Base-by-base conservation (phyloP, 2,797 vertebrate genomes). In the Tarsius wallacei region DNA sequence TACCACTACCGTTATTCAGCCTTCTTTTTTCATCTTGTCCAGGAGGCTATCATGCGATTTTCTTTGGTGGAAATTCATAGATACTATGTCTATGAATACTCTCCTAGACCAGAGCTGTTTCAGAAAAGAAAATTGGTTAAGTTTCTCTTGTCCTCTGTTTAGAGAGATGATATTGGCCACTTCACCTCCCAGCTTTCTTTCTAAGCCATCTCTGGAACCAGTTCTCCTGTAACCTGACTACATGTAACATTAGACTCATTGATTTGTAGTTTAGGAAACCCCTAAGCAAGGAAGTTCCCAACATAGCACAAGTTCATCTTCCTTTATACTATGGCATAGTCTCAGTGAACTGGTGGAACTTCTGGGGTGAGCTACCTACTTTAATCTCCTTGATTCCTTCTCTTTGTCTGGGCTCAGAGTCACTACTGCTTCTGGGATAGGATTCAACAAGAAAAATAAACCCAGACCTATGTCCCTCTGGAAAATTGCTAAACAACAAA, bases 91-190 rank as follows among this genome's bases (percentile, higher is more conserved):
- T 64, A 11, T 28, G 53, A 21, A 24, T 82, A 5, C 13, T 87
- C 24, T 91, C 12, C 66, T 59, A 8, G 7, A 31, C 66, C 47
- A 28, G 51, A 47, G 24, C 14, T 51, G 16, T 91, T 91, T 71
- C 36, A 85, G 87, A 81, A 85, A 89, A 74, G 53, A 28, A 95
- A 93, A 53, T 49, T 66, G 4, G n/a, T 66, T 28, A 78, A 64
- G 13, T 74, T 93, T 95, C 49, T 49, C 66, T 82, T 73, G 11
- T 61, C 14, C 55, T 83, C 11, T 81, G 59, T 87, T 86, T 57
- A 78, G 57, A 83, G 57, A 92, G n/a, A 64, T 86, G 59, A 73
- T 53, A 8, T 73, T 36, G 70, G 33, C 51, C 36, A 13, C 36
- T 59, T 19, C 21, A 70, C 13, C 16, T 78, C 21, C 36, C 14